phyloP scores from a whole-genome alignment of 2,113 vertebrate species.

The Typhlomys cinereus region DNA sequence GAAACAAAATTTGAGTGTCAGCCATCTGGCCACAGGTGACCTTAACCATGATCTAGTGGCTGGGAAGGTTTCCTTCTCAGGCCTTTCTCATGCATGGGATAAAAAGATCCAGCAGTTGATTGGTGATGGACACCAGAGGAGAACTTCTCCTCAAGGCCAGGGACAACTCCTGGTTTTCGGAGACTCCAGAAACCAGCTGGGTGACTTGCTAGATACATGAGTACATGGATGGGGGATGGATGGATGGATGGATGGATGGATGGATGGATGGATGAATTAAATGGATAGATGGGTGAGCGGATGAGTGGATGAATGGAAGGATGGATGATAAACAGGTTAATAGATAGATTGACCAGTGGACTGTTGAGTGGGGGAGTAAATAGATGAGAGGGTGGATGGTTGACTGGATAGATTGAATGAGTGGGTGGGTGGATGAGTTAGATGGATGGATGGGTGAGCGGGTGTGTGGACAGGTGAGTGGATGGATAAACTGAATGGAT shows the following conservation, averaged over 20 bases:
- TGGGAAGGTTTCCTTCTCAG: background rate
- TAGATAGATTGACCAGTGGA: too few relatives aligned
- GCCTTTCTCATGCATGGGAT: background rate
- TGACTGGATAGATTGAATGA: background rate
- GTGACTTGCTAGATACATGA: background rate
- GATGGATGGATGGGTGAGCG: fast-evolving
- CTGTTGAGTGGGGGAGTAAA: background rate
- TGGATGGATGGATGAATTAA: background rate
- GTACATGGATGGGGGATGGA: background rate
- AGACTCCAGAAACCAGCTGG: background rate
- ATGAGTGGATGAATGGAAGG: background rate
- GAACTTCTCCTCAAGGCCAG: background rate
- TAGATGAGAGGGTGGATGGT: fast-evolving
- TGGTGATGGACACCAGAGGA: background rate
- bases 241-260: background rate
- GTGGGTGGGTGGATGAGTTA: background rate
- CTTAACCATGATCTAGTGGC: background rate
- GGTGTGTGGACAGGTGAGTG: fast-evolving
- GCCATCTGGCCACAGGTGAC: background rate
- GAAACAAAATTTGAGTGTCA: background rate
- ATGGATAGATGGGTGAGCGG: background rate
- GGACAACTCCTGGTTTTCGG: background rate
- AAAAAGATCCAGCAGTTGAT: background rate
- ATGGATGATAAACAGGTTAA: fast-evolving
- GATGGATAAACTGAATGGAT: background rate